Conservation (phyloP, 2,797 vertebrate genomes). For the Melanotaenia maccullochi region DNA sequence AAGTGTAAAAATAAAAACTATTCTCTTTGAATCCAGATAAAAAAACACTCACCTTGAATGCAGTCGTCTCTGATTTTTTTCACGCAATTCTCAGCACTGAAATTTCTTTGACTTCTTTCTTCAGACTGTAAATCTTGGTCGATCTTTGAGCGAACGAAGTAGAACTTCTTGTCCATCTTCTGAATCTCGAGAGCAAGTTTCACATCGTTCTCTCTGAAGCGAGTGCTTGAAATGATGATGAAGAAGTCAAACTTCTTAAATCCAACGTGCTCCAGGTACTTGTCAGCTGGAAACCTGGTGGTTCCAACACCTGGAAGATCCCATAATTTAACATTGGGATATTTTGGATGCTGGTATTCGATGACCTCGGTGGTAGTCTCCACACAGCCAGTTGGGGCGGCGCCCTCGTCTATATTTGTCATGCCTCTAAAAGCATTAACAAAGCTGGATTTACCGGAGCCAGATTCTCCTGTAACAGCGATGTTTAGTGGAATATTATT, state of each 20-base stretch:
- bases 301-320: constrained; percentile 84
- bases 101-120: constrained; percentile 26
- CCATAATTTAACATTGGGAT: constrained; percentile 78
- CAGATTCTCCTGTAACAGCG: constrained; percentile 65
- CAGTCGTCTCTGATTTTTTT: constrained; percentile 67
- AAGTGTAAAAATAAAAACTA: background rate
- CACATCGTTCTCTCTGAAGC: constrained; percentile 77
- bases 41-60: constrained; percentile 19
- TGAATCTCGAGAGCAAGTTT: constrained; percentile 77
- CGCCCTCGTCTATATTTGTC: constrained; percentile 14
- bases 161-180: constrained; percentile 79
- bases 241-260: constrained; percentile 85
- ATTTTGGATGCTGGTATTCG: constrained; percentile 74
- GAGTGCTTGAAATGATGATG: constrained; percentile 69
- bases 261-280: constrained; percentile 75
- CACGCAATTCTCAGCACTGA: constrained; percentile 46
- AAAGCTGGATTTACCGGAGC: constrained; percentile 69
- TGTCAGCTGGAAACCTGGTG: constrained; percentile 68
- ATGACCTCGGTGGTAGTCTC: constrained; percentile 49
- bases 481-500: constrained; percentile 50
- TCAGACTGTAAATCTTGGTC: constrained; percentile 68
- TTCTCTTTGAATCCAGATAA: background rate
- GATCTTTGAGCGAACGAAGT: constrained; percentile 83
- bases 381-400: constrained; percentile 48
- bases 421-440: constrained; percentile 62